Evolutionary conservation across 2,113 vertebrate species (phyloP).

Genomic region (Alces alces): DNA sequence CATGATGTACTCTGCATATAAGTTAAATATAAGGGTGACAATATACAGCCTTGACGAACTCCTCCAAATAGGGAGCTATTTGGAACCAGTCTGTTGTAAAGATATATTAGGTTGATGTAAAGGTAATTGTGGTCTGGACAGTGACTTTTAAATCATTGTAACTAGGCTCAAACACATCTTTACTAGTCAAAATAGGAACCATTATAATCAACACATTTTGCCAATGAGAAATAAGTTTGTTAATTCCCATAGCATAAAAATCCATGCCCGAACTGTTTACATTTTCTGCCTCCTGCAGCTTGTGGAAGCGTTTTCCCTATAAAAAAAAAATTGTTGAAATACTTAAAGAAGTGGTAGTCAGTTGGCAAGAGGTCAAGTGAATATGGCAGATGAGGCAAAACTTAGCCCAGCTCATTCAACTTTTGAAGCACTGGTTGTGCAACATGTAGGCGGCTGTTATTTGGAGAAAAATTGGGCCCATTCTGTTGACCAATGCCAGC

Average conservation of each 20-base stretch:
- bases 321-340: background rate
- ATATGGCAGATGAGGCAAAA: background rate
- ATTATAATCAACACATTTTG: background rate
- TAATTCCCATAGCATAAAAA: background rate
- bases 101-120: background rate
- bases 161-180: background rate
- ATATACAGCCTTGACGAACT: background rate
- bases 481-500: background rate
- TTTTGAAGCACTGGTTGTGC: background rate
- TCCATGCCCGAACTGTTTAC: rapidly evolving
- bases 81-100: background rate
- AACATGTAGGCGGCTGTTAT: background rate
- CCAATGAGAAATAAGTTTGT: background rate
- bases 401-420: background rate
- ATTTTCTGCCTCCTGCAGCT: background rate
- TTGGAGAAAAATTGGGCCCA: background rate
- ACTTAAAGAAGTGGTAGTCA: background rate
- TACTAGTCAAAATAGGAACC: background rate
- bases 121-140: background rate
- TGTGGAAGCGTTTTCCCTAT: background rate
- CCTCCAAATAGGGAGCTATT: background rate
- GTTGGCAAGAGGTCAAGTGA: background rate
- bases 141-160: background rate
- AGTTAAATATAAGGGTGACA: background rate
- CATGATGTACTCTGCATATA: background rate